Base-by-base conservation (phyloP, 2,113 vertebrate genomes). In the Misgurnus anguillicaudatus region DNA sequence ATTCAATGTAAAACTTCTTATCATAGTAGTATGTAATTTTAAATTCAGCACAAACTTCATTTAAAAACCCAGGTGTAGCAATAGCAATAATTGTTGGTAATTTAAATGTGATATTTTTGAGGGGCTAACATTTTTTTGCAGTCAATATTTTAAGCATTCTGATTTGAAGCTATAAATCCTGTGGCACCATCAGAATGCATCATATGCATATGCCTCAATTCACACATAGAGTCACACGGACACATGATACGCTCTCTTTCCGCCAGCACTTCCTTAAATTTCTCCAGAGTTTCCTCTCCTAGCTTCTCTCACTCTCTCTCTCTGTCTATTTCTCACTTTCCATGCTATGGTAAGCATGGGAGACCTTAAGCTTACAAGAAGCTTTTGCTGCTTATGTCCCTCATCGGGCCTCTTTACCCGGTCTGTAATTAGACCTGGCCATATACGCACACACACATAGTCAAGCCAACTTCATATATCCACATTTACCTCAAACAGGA, bases 341-440 rank as follows among this genome's bases (percentile, higher is more conserved):
- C 69, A 57, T 45, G 57, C 38, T 74, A 58, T 61, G 69, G 69
- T 55, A 38, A 71, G 57, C 55, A 48, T 72, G 71, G 39, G 57
- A 74, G 55, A 17, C 55, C 57, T 47, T 74, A 72, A 45, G 19
- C 73, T 53, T 77, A 16, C 67, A 57, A 80, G 73, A 63, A 67
- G 62, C 19, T 66, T 80, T 63, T 76, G 24, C 19, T 76, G 24
- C 76, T 73, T 80, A 74, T 76, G 60, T 71, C 75, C 47, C 63
- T 84, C 74, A 76, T 53, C 41, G 78, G 82, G 75, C 82, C 75
- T 58, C 75, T 74, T 55, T 74, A 74, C 38, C 65, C 57, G 75
- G 80, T 84, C 79, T 80, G 79, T 84, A 84, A 84, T 84, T 84
- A 81, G 74, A 51, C 21, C 62, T 80, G 75, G 47, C 31, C 42